These are phyloP conservation scores for Leptinotarsa undecemlineata DNA, from an alignment of 1,140 invertebrate species.

Conservation along the genomic window DNA sequence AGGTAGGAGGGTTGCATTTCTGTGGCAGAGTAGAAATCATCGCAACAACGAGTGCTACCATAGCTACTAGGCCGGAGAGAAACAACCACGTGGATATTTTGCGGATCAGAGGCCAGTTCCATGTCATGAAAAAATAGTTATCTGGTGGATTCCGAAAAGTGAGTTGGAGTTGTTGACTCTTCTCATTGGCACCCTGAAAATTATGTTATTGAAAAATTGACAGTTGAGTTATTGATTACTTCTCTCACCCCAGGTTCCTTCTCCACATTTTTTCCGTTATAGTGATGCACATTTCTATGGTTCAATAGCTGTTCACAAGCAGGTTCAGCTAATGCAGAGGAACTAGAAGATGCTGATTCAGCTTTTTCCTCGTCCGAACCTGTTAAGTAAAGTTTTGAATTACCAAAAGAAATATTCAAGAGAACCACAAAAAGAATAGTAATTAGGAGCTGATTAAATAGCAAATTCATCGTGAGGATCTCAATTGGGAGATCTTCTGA, in stretches of 20 bases:
- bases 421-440: no score
- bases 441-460: no score
- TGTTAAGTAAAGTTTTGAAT: no score
- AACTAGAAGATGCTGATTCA: constrained; percentile 56
- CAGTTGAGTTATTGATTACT: no score
- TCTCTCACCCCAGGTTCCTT: constrained; percentile 47
- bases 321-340: constrained; percentile 58
- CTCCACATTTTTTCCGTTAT: constrained; percentile 56
- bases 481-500: no score
- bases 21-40: constrained; percentile 72
- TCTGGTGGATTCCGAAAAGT: constrained; percentile 63
- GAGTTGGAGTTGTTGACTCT: constrained; percentile 57
- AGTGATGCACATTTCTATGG: constrained; percentile 56
- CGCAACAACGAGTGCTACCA: constrained; percentile 70
- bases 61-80: constrained; percentile 68
- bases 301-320: constrained; percentile 57
- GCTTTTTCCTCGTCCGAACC: constrained; percentile 36
- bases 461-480: no score
- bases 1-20: constrained; percentile 66
- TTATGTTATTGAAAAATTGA: no score
- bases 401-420: no score
- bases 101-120: constrained; percentile 80
- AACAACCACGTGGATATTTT: constrained; percentile 73
- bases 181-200: constrained; percentile 47
- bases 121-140: constrained; percentile 72